Base-by-base conservation (phyloP, 2,888 invertebrate species). In the Hololepta plana region DNA sequence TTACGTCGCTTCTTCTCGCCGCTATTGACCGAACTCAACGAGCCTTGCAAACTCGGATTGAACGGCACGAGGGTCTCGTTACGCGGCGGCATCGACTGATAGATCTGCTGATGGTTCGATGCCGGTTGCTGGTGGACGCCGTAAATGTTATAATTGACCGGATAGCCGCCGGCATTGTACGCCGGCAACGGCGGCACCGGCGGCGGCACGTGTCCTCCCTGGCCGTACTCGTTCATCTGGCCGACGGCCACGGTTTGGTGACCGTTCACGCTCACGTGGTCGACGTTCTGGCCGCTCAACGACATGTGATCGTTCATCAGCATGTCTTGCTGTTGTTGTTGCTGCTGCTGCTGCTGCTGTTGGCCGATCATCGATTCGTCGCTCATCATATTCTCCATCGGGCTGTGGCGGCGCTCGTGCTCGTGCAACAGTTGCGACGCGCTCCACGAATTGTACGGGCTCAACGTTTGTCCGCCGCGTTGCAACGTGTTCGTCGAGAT, bases 371-470 rank as follows among this genome's bases (percentile, higher is more conserved):
- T 39, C 8, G 44, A 22, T 8, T 17, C 17, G 8, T 33, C 30
- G 9, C 22, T 23, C 21, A 31, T 31, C 23, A 33, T 26, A 24
- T 35, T 35, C 13, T 36, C 49, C 39, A 55, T 44, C 0, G 64
- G 63, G 37, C 62, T 64, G 32, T 59, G 59, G 12, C 65, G 46
- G 24, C 62, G 46, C 40, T 67, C 66, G 38, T 67, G 66, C 38
- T 65, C 64, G 35, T 62, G 61, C 2, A 68, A 44, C 7, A 68
- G 46, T 37, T 68, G 66, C 3, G 64, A 62, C 2, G 67, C 67
- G 13, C 62, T 63, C 67, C 68, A 67, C 2, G 62, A 63, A 38
- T 64, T 64, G 39, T 57, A 64, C 1, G 64, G 65, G 35, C 59
- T 62, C 15, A 64, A 43, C 5, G 52, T 50, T 25, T 29, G 31